Conservation (phyloP, 2,888 invertebrate genomes). For the Platerodrilus igneus region DNA sequence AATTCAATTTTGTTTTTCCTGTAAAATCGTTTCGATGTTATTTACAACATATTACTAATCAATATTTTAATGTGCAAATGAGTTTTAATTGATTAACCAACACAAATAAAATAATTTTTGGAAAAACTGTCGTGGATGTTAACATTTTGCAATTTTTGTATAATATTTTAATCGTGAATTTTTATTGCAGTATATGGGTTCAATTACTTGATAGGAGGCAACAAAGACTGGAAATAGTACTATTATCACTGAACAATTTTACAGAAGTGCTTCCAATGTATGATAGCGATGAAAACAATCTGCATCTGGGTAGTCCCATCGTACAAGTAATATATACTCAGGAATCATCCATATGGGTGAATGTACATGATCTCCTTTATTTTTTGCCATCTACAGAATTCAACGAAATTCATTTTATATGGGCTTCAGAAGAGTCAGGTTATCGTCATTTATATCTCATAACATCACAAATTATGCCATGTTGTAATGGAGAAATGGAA, state of each 20-base stretch:
- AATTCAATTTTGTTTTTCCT: no score
- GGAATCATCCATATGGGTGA: constrained; percentile 82
- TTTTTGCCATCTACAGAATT: constrained; percentile 65
- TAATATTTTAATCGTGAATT: no score
- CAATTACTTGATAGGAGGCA: constrained; percentile 87
- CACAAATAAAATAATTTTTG: no score
- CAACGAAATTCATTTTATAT: constrained; percentile 64
- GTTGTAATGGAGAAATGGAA: constrained; percentile 55
- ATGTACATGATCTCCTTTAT: constrained; percentile 85
- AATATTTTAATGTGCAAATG: no score
- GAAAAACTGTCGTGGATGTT: no score
- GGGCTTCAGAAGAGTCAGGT: constrained; percentile 91
- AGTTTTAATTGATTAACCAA: no score
- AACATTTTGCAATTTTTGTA: no score
- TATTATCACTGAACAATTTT: constrained; percentile 79
- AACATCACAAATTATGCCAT: constrained; percentile 57
- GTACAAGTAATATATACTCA: constrained; percentile 61
- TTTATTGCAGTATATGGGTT: constrained; percentile 74
- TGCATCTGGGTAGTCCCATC: constrained; percentile 46
- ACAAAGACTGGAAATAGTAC: constrained; percentile 74
- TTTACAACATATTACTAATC: no score
- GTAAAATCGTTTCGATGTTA: no score
- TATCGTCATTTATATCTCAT: constrained; percentile 83
- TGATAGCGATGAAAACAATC: constrained; percentile 39
- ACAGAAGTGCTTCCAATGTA: constrained; percentile 55